Evolutionary conservation across 2,113 vertebrate species (phyloP).

Genomic region (Phycodurus eques): DNA sequence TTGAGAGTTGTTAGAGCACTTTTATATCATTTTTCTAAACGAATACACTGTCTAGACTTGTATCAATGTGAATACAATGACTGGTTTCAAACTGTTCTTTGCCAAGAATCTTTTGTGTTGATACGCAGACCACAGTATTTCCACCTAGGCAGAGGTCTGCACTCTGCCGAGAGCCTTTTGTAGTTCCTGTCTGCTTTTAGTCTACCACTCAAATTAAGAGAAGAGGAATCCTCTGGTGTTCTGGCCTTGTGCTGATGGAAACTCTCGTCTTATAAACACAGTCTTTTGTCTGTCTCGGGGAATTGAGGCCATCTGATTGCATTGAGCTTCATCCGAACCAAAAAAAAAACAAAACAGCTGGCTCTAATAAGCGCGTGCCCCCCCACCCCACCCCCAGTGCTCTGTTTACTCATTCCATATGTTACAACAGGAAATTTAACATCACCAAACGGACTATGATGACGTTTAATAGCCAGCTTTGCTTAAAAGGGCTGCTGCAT

Average conservation of each 20-base stretch:
- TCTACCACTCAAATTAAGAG: neutral
- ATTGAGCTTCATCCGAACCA: constrained; percentile 32
- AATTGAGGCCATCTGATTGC: constrained; percentile 49
- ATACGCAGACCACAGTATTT: neutral
- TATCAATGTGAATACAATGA: neutral
- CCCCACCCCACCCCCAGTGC: constrained; percentile 1
- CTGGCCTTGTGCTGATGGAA: constrained; percentile 23
- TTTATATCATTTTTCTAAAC: too few species aligned
- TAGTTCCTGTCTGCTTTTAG: neutral
- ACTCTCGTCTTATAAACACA: constrained; percentile 48
- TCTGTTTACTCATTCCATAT: constrained; percentile 58
- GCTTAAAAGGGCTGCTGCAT: neutral
- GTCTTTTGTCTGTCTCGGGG: constrained; percentile 55
- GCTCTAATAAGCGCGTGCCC: constrained; percentile 47
- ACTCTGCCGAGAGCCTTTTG: neutral
- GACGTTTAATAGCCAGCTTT: neutral
- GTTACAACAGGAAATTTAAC: constrained; percentile 58
- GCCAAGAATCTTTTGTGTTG: neutral
- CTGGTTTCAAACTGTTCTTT: too few species aligned
- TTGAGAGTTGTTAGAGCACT: too few species aligned
- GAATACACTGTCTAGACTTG: neutral
- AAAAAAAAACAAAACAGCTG: constrained; percentile 48
- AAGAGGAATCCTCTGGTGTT: neutral
- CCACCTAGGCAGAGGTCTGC: neutral
- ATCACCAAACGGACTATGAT: neutral